phyloP scores from a whole-genome alignment of 2,797 vertebrate genomes.

The Eospalax fontanierii region DNA sequence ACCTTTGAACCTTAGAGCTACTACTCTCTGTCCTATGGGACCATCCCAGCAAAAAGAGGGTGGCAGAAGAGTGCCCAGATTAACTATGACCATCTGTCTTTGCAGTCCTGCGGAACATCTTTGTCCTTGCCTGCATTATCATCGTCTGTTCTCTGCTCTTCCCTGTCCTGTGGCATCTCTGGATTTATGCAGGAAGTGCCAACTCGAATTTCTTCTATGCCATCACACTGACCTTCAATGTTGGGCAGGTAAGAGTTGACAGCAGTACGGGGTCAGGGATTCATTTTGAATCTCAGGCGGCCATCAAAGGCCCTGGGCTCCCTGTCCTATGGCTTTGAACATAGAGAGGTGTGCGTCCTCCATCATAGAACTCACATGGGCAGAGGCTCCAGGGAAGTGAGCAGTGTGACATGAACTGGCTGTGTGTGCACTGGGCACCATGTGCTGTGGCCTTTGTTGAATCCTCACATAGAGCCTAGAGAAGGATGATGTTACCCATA shows the following conservation, averaged over 20 bases:
- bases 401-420: background rate
- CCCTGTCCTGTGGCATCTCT: slow-evolving; percentile 98
- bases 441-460: background rate
- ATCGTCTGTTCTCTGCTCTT: slow-evolving; percentile 96
- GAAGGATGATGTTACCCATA: background rate
- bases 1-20: background rate
- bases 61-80: background rate
- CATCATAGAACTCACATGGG: background rate
- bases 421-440: background rate
- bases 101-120: slow-evolving; percentile 97
- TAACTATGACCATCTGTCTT: slow-evolving; percentile 75
- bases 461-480: slow-evolving; percentile 20
- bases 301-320: background rate
- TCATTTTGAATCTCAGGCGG: slow-evolving; percentile 14
- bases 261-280: background rate
- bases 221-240: slow-evolving; percentile 97
- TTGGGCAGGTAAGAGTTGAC: slow-evolving; percentile 94
- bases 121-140: slow-evolving; percentile 96
- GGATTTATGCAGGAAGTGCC: slow-evolving; percentile 99
- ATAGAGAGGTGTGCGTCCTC: background rate
- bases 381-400: background rate
- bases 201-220: slow-evolving; percentile 99
- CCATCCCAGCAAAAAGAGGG: background rate
- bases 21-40: background rate
- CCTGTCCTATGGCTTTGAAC: background rate